Conservation (phyloP, 1,140 invertebrate genomes). For the Dendroctonus ponderosae region DNA sequence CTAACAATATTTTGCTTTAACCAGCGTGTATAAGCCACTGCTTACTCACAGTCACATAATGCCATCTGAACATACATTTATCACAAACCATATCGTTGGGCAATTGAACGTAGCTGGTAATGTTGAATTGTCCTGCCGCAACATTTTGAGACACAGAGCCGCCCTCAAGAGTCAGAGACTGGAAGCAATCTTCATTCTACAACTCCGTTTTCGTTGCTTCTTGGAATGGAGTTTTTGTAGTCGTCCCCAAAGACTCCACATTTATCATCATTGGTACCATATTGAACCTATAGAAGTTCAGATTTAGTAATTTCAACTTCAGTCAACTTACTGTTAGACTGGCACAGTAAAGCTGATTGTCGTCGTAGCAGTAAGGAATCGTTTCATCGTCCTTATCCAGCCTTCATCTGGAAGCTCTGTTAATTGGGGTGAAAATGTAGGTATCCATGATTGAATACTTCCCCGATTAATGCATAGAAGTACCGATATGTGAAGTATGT, state of each 20-base stretch:
- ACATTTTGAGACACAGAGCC: constrained; percentile 47
- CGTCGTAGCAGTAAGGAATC: constrained; percentile 59
- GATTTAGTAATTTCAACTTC: neutral
- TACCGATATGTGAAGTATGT: too few species aligned
- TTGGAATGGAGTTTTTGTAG: constrained; percentile 48
- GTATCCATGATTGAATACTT: constrained; percentile 63
- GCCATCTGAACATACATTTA: constrained; percentile 70
- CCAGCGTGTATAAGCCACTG: constrained; percentile 1
- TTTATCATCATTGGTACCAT: constrained; percentile 45
- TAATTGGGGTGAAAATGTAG: constrained; percentile 66
- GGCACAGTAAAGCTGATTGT: constrained; percentile 69
- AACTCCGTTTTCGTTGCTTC: constrained; percentile 58
- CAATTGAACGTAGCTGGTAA: constrained; percentile 50
- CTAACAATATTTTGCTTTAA: constrained; percentile 43
- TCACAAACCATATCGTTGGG: constrained; percentile 60
- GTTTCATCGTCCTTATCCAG: constrained; percentile 54
- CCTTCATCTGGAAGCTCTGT: constrained; percentile 66
- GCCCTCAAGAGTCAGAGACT: constrained; percentile 54
- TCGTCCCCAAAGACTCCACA: constrained; percentile 52
- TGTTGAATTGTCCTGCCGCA: constrained; percentile 40
- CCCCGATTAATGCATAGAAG: neutral
- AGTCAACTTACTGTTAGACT: constrained; percentile 55
- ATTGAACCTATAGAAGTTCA: constrained; percentile 33
- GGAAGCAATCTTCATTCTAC: constrained; percentile 63
- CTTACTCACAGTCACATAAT: constrained; percentile 57